Evolutionary conservation across 64 coral and sea anemone genomes (phyloP).

Genomic region (Platygyra sinensis): DNA sequence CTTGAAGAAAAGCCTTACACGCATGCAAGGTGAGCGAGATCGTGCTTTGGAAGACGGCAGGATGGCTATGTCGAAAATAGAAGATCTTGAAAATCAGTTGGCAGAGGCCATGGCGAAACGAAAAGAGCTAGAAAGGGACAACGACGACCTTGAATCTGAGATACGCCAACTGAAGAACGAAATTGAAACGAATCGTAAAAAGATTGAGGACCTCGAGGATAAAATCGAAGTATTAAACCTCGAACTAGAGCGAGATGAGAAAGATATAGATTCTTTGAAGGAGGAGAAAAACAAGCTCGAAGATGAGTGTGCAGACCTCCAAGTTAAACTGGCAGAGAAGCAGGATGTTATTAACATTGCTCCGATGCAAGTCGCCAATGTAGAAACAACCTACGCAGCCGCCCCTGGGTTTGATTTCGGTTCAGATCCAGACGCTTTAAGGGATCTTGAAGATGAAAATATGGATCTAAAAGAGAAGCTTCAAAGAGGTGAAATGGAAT

Average conservation of each 20-base stretch:
- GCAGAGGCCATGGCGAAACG: constrained; percentile 36
- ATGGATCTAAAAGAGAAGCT: constrained; percentile 53
- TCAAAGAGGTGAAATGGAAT: constrained; percentile 54
- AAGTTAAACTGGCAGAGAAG: constrained; percentile 61
- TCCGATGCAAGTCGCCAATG: constrained; percentile 55
- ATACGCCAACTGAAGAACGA: constrained; percentile 56
- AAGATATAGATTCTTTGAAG: constrained; percentile 69
- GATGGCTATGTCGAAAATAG: constrained; percentile 51
- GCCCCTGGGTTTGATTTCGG: constrained; percentile 80
- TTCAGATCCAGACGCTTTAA: constrained; percentile 67
- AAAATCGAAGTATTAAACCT: constrained; percentile 69
- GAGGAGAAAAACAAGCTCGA: constrained; percentile 60
- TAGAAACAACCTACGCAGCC: constrained; percentile 53
- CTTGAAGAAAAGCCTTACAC: constrained; percentile 62
- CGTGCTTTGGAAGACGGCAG: constrained; percentile 57
- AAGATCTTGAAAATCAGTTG: constrained; percentile 66
- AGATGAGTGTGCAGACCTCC: constrained; percentile 64
- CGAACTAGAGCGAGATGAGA: constrained; percentile 67
- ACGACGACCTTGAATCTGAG: constrained; percentile 54
- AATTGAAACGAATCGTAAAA: constrained; percentile 19
- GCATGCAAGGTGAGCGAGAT: constrained; percentile 71
- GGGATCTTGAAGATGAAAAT: constrained; percentile 68
- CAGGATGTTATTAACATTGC: constrained; percentile 47
- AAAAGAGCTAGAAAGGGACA: constrained; percentile 60
- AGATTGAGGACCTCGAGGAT: constrained; percentile 62